Evolutionary conservation across 2,888 invertebrate genomes (phyloP), one percentile per base, ranked within the genome.

Genomic region (Tubiluchus corallicola): DNA sequence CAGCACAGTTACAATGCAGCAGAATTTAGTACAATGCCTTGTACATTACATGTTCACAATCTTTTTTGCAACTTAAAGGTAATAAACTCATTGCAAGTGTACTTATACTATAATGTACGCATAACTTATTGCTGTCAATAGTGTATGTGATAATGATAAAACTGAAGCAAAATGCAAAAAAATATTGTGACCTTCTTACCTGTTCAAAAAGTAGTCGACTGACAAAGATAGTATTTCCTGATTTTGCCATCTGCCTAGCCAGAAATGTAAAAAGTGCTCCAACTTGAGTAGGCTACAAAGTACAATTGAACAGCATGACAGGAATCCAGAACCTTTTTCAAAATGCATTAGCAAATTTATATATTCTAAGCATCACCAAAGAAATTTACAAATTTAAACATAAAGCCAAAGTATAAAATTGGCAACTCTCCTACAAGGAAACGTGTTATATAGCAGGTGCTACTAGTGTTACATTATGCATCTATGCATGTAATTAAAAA

Each of bases 251-350:
- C 61, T 76, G 75, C 48, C 74, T 66, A 0, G 75, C 74, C 21
- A 77, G 69, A 52, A 77, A 77, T 40, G 74, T 74, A 50, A 76
- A 69, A 17, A 78, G 61, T 37, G 74, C 70, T 18, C 75, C 75
- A 37, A 76, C 65, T 61, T 77, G 73, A 20, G 69, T 68, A 2
- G 73, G 68, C 69, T 72, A 51, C 44, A 63, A 62, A 44, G n/a
- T n/a, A n/a, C n/a, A n/a, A n/a, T n/a, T n/a, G n/a, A n/a, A n/a
- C n/a, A n/a, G n/a, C n/a, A n/a, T n/a, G n/a, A n/a, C n/a, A n/a
- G n/a, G n/a, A n/a, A n/a, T n/a, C n/a, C n/a, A n/a, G n/a, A n/a
- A n/a, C n/a, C n/a, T n/a, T n/a, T n/a, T n/a, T n/a, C n/a, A n/a
- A n/a, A n/a, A n/a, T n/a, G n/a, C n/a, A n/a, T n/a, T n/a, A n/a